Evolutionary conservation across 2,113 vertebrate genomes (phyloP), one percentile per base, ranked within the genome.

Genomic region (Clinocottus analis): DNA sequence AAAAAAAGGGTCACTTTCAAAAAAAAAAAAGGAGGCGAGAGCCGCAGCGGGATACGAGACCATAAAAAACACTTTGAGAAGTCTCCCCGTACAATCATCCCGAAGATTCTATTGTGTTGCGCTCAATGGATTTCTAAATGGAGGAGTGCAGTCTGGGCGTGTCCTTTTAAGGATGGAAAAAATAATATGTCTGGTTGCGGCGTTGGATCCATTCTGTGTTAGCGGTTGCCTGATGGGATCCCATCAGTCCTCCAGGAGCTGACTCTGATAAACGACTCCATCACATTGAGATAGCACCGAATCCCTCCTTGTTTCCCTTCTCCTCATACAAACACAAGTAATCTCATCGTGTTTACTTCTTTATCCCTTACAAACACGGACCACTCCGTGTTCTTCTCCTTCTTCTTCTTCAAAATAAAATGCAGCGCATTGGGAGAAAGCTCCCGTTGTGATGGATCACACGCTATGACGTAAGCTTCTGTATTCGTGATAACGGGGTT

Each of bases 401-500:
- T 67, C 19, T 53, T 55, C 47, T 41, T 41, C 39, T 39, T 39
- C 1, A 39, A 11, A 69, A 21, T 9, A 51, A 10, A 45, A 59
- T 21, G n/a, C 6, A 43, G n/a, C 9, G 23, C 7, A 37, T 65
- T 72, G 43, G 39, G 43, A 51, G 45, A 4, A 62, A 55, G 45
- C 43, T 19, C 11, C 17, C 51, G 67, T 49, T 61, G 16, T 25
- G 23, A 67, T 68, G 9, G 51, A 75, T 75, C 21, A 25, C 43
- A 31, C 13, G 11, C 29, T 17, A 39, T 25, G 59, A 47, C n/a
- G 47, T 63, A 47, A 51, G 27, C 49, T 29, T 39, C 78, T 37
- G 53, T 77, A 49, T 79, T 74, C 39, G 81, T 76, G 78, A 82
- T 55, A n/a, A n/a, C n/a, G n/a, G 59, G 67, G 76, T 64, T 84